Base-by-base conservation (phyloP, 2,797 vertebrate genomes). In the Dallia pectoralis region DNA sequence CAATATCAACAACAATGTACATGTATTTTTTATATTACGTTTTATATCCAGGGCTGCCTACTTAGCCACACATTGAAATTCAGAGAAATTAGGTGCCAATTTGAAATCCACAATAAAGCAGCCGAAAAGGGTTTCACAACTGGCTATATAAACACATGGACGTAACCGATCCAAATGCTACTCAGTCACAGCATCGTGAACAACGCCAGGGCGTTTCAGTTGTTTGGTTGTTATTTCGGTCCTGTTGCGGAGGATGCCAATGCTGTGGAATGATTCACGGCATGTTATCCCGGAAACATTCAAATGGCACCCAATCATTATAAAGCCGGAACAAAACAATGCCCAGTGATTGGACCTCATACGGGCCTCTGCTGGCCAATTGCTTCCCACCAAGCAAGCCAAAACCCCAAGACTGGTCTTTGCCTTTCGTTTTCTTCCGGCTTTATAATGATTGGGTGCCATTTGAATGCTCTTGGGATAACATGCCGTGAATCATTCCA, bases 151-250 rank as follows among this genome's bases (percentile, higher is more conserved):
- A 25, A 83, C 80, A n/a, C 32, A 25, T 72, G 56, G 77, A 82
- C 78, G n/a, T n/a, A 48, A 73, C 80, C 15, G 63, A 75, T 75
- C 73, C 79, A 78, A 48, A 83, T 77, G 69, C 87, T 71, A 85
- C 86, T 80, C 86, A 84, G 85, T 79, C 86, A 74, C 86, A 68
- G 83, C 82, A 9, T 75, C 29, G 27, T 69, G 33, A 62, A 82
- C 83, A 82, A 87, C 83, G 86, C 81, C n/a, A 76, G 76, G 32
- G 85, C 71, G 79, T 82, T 83, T 76, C 78, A 72, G 53, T 80
- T 79, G 32, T 59, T 59, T 40, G 49, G 64, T 69, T 80, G 84
- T 82, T 85, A 82, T 87, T 87, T 88, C 53, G 77, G 85, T 82
- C 85, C 84, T 79, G 76, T 62, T 67, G 86, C 4, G 81, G 82